Percentiles rank a stretch among this genome's conserved stretches.
Conservation (phyloP, 2,113 vertebrate species). For the Smithornis capensis region DNA sequence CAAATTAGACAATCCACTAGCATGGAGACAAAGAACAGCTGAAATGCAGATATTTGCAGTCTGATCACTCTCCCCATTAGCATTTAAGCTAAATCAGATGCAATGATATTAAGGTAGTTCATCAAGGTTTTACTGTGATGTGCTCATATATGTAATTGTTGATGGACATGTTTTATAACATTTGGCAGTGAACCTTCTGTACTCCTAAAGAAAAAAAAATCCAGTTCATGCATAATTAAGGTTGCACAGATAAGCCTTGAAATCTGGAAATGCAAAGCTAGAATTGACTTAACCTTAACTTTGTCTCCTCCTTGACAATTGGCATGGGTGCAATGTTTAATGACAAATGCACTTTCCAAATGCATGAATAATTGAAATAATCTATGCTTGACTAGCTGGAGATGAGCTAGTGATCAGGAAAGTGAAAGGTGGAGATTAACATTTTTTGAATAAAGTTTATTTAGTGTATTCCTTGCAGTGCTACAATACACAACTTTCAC, state of each 20-base stretch:
- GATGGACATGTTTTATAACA: conserved; percentile 47
- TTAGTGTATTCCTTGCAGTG: not conserved
- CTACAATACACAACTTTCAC: not conserved
- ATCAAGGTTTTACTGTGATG: not conserved
- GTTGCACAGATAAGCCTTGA: not conserved
- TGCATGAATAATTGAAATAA: conserved; percentile 30
- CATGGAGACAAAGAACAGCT: not conserved
- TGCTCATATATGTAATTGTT: conserved; percentile 14
- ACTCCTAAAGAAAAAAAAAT: not conserved
- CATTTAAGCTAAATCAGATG: conserved; percentile 19
- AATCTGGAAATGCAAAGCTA: conserved; percentile 7
- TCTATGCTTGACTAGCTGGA: not conserved
- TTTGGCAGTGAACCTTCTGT: conserved; percentile 36
- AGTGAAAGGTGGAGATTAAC: not conserved
- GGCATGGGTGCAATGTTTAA: conserved; percentile 7
- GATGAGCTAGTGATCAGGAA: conserved; percentile 5
- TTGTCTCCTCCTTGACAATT: conserved; percentile 26
- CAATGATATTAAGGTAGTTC: conserved; percentile 12
- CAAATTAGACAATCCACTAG: not conserved
- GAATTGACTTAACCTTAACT: conserved; percentile 44
- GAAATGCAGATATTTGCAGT: not conserved
- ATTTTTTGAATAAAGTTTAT: not conserved
- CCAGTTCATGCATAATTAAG: conserved; percentile 24
- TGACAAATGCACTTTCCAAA: conserved; percentile 41
- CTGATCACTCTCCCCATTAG: not conserved